Percentiles rank a stretch among this genome's conserved stretches.
These are phyloP conservation scores for Phaethornis superciliosus DNA, from an alignment of 2,113 vertebrate genomes.

Conservation along the genomic window DNA sequence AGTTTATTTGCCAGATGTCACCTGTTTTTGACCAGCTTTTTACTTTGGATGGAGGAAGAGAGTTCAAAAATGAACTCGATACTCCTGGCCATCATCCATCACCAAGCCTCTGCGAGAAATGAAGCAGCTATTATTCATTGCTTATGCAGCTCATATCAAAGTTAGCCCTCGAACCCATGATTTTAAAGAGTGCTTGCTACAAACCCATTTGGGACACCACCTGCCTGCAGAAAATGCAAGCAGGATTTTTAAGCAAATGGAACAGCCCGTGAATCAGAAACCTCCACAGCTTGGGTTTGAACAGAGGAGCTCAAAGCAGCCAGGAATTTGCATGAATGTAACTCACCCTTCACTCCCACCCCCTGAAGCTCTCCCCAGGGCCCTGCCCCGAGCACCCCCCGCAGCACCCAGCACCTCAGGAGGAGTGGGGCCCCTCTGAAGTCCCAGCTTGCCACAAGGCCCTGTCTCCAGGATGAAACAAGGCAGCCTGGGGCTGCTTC, in stretches of 20 bases:
- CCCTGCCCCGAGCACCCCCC: not conserved
- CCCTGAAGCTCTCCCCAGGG: not conserved
- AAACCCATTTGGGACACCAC: not conserved
- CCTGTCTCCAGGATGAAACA: fast-evolving
- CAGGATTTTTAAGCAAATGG: not conserved
- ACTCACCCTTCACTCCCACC: not conserved
- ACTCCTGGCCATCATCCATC: not conserved
- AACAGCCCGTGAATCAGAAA: not conserved
- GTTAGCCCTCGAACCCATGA: not conserved
- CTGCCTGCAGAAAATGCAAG: not conserved
- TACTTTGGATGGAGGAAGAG: not conserved
- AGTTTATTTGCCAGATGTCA: not conserved
- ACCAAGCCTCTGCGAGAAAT: not conserved
- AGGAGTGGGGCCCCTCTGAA: not conserved
- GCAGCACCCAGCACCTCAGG: not conserved
- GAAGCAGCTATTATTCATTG: conserved; percentile 2
- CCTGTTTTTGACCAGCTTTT: not conserved
- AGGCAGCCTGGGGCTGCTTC: not conserved
- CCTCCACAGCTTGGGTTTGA: not conserved
- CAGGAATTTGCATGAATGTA: not conserved
- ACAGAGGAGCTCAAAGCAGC: not conserved
- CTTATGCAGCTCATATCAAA: conserved; percentile 23
- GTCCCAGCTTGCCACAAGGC: not conserved
- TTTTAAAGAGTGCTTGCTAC: not conserved
- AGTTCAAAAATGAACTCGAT: conserved; percentile 49